Evolutionary conservation across 1,140 invertebrate genomes (phyloP).

Genomic region (Hyphantria cunea): DNA sequence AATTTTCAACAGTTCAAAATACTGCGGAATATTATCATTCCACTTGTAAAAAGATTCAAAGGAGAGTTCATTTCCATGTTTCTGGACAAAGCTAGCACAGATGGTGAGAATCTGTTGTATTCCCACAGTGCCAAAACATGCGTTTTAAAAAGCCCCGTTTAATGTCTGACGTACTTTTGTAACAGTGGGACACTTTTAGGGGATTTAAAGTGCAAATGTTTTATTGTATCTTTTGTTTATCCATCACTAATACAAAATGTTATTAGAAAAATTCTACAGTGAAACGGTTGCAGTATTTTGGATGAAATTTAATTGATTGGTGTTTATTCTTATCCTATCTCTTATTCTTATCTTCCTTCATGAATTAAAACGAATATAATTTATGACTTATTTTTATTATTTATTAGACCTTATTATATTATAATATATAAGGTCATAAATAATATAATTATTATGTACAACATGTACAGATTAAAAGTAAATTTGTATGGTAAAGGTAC

Average conservation of each 20-base stretch:
- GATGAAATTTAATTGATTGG: no score
- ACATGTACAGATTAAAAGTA: no score
- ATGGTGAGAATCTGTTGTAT: not conserved
- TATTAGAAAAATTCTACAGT: not conserved
- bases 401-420: no score
- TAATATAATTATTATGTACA: no score
- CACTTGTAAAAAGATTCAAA: not conserved
- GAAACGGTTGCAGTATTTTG: no score
- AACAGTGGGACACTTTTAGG: not conserved
- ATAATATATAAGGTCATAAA: no score
- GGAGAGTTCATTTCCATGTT: slow-evolving; percentile 25
- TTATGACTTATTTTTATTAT: no score
- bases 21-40: not conserved
- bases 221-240: not conserved
- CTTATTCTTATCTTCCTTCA: not conserved
- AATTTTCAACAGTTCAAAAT: not conserved
- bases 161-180: not conserved
- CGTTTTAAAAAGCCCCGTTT: slow-evolving; percentile 5
- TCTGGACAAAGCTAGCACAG: slow-evolving; percentile 19
- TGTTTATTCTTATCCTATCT: not conserved
- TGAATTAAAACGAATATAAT: not conserved
- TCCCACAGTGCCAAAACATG: slow-evolving; percentile 1
- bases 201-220: not conserved
- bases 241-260: not conserved
- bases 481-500: no score